Base-by-base conservation (phyloP, 2,888 invertebrate species). In the Adelphocoris suturalis region DNA sequence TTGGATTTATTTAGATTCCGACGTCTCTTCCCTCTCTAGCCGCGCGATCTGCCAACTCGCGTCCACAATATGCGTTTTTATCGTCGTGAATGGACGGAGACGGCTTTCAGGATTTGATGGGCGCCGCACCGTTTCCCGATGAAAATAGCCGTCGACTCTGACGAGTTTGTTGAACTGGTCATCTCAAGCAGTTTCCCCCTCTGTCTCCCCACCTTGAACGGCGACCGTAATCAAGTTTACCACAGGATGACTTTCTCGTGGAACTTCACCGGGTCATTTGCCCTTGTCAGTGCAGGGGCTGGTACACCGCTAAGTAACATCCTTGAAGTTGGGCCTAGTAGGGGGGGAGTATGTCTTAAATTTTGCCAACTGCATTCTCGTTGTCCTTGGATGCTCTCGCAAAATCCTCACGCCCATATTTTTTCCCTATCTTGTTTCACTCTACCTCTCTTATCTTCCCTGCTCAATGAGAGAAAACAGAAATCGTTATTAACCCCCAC, bases 101-200 rank as follows among this genome's bases (percentile, higher is more conserved):
- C 3, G 52, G 52, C 13, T 14, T 11, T 47, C 78, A 78, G 46
- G 16, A 16, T 78, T 78, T 78, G 78, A 46, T 46, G 78, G 78
- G 19, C 78, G 47, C 47, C 46, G 19, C 78, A 19, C 47, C 46
- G 78, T 28, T 78, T 68, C 19, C 13, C 27, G 11, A 19, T 78
- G 37, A 78, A 78, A 78, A 78, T 78, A 78, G 78, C 37, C 78
- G 46, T 46, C 5, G 68, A 68, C 23, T 46, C 78, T 46, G 37
- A 12, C 19, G 82, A 23, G 82, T 82, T 82, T 82, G 82, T 82
- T 82, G 82, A 82, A 82, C 82, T 52, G 52, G 82, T 52, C 52
- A 80, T n/a, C 52, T 52, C 11, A 46, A 37, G 76, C 61, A 19
- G n/a, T 16, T n/a, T 61, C 61, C 61, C n/a, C 61, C 68, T 57